Percentiles rank a stretch among this genome's conserved stretches.
These are phyloP conservation scores for Eufriesea mexicana DNA, from an alignment of 1,140 invertebrate genomes.

Conservation along the genomic window DNA sequence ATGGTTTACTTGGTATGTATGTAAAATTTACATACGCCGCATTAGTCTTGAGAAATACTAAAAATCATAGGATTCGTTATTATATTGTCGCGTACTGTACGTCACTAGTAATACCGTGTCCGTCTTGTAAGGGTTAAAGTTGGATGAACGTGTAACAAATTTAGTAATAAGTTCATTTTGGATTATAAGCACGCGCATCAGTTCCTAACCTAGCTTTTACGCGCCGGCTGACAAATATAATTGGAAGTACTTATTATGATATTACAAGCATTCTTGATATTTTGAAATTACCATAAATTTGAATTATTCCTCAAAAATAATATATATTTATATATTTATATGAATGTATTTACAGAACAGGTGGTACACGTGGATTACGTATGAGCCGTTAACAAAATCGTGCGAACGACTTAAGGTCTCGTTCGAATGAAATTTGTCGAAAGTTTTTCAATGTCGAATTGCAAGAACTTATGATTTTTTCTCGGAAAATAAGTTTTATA, in stretches of 20 bases:
- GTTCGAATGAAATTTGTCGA: background rate
- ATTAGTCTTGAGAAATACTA: too few relatives aligned
- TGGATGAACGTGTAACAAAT: constrained; percentile 18
- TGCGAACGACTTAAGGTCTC: background rate
- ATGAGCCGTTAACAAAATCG: background rate
- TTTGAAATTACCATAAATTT: background rate
- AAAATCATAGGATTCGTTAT: too few relatives aligned
- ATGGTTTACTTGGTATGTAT: too few relatives aligned
- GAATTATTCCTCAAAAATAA: background rate
- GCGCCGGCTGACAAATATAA: background rate
- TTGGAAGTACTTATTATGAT: background rate
- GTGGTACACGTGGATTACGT: background rate
- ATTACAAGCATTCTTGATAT: background rate
- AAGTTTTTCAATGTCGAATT: background rate
- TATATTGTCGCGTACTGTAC: too few relatives aligned
- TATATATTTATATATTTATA: background rate
- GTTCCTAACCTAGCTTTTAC: background rate
- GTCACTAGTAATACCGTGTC: constrained; percentile 1
- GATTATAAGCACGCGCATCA: constrained; percentile 16
- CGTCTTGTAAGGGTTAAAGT: constrained; percentile 13
- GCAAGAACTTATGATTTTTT: constrained; percentile 28
- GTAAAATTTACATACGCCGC: too few relatives aligned
- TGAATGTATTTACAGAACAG: background rate
- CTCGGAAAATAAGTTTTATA: background rate
- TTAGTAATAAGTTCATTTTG: constrained; percentile 12